Evolutionary conservation across 2,888 invertebrate genomes (phyloP).

Genomic region (Synergus japonicus): DNA sequence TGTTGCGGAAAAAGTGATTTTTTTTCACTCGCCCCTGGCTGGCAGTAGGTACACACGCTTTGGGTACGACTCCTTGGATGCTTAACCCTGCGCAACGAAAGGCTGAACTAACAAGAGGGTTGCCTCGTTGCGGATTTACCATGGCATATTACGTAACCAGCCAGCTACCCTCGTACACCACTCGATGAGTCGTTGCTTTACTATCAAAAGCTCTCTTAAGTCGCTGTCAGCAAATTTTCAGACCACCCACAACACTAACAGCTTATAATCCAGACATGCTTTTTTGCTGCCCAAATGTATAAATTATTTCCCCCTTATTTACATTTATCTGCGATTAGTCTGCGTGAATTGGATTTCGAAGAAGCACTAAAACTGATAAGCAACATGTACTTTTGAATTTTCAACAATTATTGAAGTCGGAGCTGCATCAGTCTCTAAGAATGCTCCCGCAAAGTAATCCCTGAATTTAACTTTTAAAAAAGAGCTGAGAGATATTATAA

Average conservation of each 20-base stretch:
- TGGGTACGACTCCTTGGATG: conserved; percentile 65
- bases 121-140: conserved; percentile 53
- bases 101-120: conserved; percentile 65
- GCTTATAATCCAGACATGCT: neutral
- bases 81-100: conserved; percentile 63
- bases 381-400: no score
- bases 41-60: conserved; percentile 43
- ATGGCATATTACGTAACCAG: conserved; percentile 56
- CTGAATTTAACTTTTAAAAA: neutral
- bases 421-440: no score
- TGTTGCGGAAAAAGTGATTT: conserved; percentile 42
- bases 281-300: neutral
- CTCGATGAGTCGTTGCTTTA: conserved; percentile 25
- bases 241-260: neutral
- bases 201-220: neutral
- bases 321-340: no score
- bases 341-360: no score
- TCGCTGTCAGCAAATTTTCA: conserved; percentile 10
- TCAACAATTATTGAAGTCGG: no score
- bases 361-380: no score
- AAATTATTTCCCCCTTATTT: neutral
- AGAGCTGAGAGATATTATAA: neutral
- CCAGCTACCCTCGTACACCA: conserved; percentile 52
- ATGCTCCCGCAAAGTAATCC: no score
- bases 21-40: conserved; percentile 22